A percentile compares a stretch with the other conserved stretches of the same genome.
These are phyloP conservation scores for Pipa parva DNA, from an alignment of 2,113 vertebrate genomes.

Conservation along the genomic window DNA sequence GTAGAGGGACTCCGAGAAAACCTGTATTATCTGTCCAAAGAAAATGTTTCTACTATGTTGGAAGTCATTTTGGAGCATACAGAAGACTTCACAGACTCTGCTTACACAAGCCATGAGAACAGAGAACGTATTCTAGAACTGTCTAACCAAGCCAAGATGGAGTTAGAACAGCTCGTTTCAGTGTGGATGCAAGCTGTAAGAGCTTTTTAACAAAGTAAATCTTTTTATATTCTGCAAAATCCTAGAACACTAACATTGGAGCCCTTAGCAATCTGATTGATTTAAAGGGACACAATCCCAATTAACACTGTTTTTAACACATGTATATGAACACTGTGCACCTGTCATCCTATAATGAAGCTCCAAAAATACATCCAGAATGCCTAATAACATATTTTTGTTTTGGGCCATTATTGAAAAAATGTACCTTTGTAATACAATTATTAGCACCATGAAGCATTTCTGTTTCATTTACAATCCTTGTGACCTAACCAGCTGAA, in stretches of 20 bases:
- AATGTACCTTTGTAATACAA: not conserved
- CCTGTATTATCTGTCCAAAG: constrained; percentile 74
- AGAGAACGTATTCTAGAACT: constrained; percentile 85
- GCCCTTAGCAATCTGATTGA: constrained; percentile 17
- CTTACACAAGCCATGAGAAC: constrained; percentile 94
- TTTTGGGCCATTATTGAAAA: too few species aligned
- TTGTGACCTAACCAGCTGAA: too few species aligned
- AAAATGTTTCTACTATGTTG: constrained; percentile 74
- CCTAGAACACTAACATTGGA: constrained; percentile 27
- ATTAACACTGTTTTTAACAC: too few species aligned
- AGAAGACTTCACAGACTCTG: constrained; percentile 95
- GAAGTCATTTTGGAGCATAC: constrained; percentile 85
- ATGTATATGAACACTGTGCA: too few species aligned
- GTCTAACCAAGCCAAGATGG: constrained; percentile 76
- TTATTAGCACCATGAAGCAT: too few species aligned
- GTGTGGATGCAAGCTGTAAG: constrained; percentile 87
- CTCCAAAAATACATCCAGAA: too few species aligned
- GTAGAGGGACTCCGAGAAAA: constrained; percentile 86
- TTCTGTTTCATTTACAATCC: too few species aligned
- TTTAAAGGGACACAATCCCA: too few species aligned
- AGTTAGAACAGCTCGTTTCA: constrained; percentile 82
- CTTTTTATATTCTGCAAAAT: constrained; percentile 54
- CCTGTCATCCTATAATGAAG: too few species aligned
- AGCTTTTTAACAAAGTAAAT: constrained; percentile 55
- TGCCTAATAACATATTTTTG: too few species aligned